Evolutionary conservation across 2,113 vertebrate species (phyloP).

Genomic region (Tachycineta bicolor): DNA sequence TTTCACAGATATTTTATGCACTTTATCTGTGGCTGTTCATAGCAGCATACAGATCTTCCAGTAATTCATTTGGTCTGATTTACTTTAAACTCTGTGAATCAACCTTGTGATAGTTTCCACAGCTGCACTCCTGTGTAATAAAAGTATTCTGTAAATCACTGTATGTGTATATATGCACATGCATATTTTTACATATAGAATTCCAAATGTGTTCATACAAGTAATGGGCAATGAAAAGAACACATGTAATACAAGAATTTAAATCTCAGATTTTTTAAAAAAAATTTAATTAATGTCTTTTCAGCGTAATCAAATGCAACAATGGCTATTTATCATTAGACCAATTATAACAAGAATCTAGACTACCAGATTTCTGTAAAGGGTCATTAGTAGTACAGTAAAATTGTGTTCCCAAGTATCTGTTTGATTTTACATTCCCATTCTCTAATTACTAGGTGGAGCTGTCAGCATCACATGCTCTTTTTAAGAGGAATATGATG

Average conservation of each 20-base stretch:
- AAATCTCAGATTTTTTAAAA: background rate
- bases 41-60: background rate
- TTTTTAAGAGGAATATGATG: background rate
- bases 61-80: background rate
- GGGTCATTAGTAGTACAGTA: background rate
- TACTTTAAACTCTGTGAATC: slow-evolving; percentile 33
- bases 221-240: background rate
- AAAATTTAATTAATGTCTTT: background rate
- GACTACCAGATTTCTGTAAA: background rate
- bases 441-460: background rate
- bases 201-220: background rate
- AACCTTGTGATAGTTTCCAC: background rate
- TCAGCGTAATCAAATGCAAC: background rate
- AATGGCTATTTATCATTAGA: background rate
- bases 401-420: background rate
- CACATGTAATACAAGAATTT: background rate
- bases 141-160: slow-evolving; percentile 18
- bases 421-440: background rate
- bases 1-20: background rate
- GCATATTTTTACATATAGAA: background rate
- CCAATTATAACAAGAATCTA: background rate
- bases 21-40: background rate
- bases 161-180: background rate
- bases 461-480: background rate
- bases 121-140: background rate